Conservation (phyloP, 2,888 invertebrate species). For the Sericinus montela region DNA sequence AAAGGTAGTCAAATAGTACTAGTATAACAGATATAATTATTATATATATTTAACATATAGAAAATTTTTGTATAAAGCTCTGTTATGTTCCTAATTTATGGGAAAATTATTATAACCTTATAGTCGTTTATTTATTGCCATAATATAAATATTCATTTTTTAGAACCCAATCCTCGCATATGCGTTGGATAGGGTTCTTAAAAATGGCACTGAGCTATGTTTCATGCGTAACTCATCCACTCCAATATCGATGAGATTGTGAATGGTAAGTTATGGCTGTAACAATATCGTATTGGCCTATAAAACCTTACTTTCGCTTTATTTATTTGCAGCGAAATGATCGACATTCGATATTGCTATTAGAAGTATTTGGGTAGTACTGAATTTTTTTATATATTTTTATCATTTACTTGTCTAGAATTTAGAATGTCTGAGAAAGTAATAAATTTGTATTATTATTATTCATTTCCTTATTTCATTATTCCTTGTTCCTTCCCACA, state of each 20-base stretch:
- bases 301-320: constrained; percentile 74
- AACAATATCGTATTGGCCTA: constrained; percentile 74
- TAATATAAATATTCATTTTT: too few species aligned
- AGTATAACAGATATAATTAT: too few species aligned
- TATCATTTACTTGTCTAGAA: neutral
- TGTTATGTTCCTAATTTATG: too few species aligned
- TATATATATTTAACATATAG: too few species aligned
- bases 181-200: constrained; percentile 16
- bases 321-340: constrained; percentile 74
- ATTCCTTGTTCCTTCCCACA: too few species aligned
- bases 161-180: too few species aligned
- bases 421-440: constrained; percentile 1
- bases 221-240: constrained; percentile 66
- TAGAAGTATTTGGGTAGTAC: constrained; percentile 33
- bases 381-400: constrained; percentile 22
- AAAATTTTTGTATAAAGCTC: too few species aligned
- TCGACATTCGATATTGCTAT: constrained; percentile 69
- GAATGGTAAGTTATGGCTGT: constrained; percentile 68
- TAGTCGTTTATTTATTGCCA: too few species aligned
- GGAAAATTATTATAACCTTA: too few species aligned
- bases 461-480: too few species aligned
- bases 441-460: constrained; percentile 3
- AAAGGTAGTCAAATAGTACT: too few species aligned
- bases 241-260: constrained; percentile 69
- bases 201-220: constrained; percentile 41